Evolutionary conservation across 2,888 invertebrate genomes (phyloP), one percentile per base, ranked within the genome.

Genomic region (Drosophila siamana): DNA sequence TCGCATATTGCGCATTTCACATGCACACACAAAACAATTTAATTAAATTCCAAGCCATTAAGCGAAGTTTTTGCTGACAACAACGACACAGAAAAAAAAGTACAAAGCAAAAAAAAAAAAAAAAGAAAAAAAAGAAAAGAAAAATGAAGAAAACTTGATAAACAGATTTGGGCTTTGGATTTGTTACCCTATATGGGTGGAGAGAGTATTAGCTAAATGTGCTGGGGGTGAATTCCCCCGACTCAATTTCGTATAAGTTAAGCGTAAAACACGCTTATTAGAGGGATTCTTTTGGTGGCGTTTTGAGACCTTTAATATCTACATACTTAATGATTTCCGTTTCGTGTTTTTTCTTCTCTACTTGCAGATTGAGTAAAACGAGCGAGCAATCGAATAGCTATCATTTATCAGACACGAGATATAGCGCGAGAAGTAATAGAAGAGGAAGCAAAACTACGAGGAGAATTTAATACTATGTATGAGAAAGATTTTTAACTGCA

Each of bases 321-420:
- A 4, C 11, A 13, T 55, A 44, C n/a, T 24, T 24, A 33, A 22
- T 36, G 28, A 46, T 48, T 43, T 54, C 2, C 9, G 16, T n/a
- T 13, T 16, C n/a, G n/a, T n/a, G n/a, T 13, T 15, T 41, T 30
- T 13, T 19, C 2, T 51, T 16, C 33, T 7, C 22, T 16, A 19
- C 19, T 90, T 88, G 1, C 85, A 90, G 90, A 89, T 90, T 91
- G 88, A 88, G 80, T 80, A 74, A 85, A 86, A 78, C 84, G 85
- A 82, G 83, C 72, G 77, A 90, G 90, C 90, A 89, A 91, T 89
- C 90, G 88, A 90, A 89, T 78, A 89, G 90, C 86, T 85, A 86
- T 83, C 72, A 84, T 78, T 84, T 86, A 88, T 69, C 84, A 71
- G 56, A 66, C 24, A 57, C 59, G 43, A 38, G 15, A 47, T 1